Evolutionary conservation across 1,140 invertebrate genomes (phyloP).

Genomic region (Babylonia areolata): DNA sequence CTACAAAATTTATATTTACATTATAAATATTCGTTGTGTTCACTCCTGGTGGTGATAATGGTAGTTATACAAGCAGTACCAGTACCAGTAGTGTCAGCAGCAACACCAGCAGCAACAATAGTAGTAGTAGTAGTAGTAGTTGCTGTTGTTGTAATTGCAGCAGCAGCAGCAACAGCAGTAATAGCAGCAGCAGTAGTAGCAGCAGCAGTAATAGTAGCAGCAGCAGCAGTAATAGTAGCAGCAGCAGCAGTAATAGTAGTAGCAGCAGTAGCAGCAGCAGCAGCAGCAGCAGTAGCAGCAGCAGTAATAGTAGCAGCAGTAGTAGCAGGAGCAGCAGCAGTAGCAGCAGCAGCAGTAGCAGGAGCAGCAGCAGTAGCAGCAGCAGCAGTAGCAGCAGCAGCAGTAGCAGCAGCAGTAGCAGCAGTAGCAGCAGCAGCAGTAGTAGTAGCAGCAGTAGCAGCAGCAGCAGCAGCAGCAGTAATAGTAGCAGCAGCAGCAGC

Average conservation of each 20-base stretch:
- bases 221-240: constrained; percentile 31
- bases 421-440: constrained; percentile 39
- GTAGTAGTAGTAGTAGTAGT: too few relatives aligned
- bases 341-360: constrained; percentile 34
- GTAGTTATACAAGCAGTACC: too few relatives aligned
- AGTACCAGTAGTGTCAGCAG: background rate
- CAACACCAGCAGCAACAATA: too few relatives aligned
- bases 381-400: constrained; percentile 27
- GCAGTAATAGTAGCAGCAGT: constrained; percentile 40
- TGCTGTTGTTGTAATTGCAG: too few relatives aligned
- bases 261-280: constrained; percentile 22
- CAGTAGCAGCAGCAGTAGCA: constrained; percentile 36
- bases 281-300: constrained; percentile 42
- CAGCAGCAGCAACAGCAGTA: constrained; percentile 32
- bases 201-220: constrained; percentile 29
- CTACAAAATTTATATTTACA: too few relatives aligned
- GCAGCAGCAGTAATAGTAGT: constrained; percentile 31
- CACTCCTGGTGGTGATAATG: too few relatives aligned
- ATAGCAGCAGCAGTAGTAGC: constrained; percentile 33
- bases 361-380: constrained; percentile 13
- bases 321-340: constrained; percentile 19
- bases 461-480: constrained; percentile 29
- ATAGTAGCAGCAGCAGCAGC: constrained; percentile 27
- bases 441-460: constrained; percentile 22
- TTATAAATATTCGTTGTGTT: too few relatives aligned